Evolutionary conservation across 2,888 invertebrate genomes (phyloP), one percentile per base, ranked within the genome.

Genomic region (Ypsolopha scabrella): DNA sequence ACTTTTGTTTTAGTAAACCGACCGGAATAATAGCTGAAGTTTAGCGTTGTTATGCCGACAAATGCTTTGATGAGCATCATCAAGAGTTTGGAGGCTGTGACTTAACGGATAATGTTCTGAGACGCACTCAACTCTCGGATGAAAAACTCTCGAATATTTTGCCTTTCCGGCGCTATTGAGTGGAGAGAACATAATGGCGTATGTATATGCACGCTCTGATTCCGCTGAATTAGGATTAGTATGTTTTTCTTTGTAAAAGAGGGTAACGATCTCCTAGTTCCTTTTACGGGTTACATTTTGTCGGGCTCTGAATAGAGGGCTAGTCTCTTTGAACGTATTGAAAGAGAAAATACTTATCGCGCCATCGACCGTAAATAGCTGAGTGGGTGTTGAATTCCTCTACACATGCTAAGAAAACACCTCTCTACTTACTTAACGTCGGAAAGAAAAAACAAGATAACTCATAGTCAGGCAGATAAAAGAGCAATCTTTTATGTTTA

Each of bases 311-410:
- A 81, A 81, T 80, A 76, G 80, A 68, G 73, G 79, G 73, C 72
- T 76, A 79, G 80, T 78, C 75, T 74, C 78, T 82, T 78, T 80
- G 80, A 81, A 75, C 72, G 76, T 75, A 79, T 80, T 81, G 82
- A 82, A 81, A 80, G 77, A 76, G 80, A 78, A 80, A 82, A 81
- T 79, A 76, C 79, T 80, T 82, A 82, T 81, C 81, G 81, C 75
- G 70, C 80, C 75, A 79, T 80, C 80, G 77, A 72, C 70, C 72
- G 77, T 79, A 81, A 80, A 81, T 80, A 81, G 76, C 72, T 65
- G 73, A 78, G 73, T 74, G 77, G 72, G 79, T 80, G 78, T 79
- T 75, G 78, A 79, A 76, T 79, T 80, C 76, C 76, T 77, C 76
- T 72, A 73, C 75, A 80, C 75, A 75, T 73, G 69, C 68, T 74